Conservation (phyloP, 2,888 invertebrate genomes). For the Parnassius mnemosyne region DNA sequence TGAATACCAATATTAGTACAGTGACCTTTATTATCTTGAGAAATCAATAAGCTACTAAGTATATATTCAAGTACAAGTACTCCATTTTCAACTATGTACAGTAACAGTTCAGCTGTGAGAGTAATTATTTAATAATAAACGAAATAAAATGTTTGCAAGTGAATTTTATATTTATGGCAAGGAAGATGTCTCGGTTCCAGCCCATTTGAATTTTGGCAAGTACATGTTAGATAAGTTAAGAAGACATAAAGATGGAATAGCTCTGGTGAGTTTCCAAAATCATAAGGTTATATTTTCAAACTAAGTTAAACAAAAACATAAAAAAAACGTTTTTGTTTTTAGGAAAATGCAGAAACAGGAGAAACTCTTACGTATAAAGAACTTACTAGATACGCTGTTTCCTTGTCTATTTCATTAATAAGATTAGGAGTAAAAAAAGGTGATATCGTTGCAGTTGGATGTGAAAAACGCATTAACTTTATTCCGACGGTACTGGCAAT, state of each 20-base stretch:
- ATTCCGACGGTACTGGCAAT: neutral
- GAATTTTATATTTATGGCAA: neutral
- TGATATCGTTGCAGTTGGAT: conserved; percentile 79
- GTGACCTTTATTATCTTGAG: conserved; percentile 50
- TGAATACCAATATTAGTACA: conserved; percentile 54
- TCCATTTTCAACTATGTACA: too few relatives aligned
- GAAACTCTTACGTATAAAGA: neutral
- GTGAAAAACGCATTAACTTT: conserved; percentile 55
- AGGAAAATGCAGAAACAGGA: neutral
- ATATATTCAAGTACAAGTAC: conserved; percentile 42
- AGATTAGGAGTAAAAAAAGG: conserved; percentile 70
- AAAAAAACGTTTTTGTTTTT: neutral
- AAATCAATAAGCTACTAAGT: conserved; percentile 58
- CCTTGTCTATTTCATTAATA: conserved; percentile 72
- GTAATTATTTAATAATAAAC: too few relatives aligned
- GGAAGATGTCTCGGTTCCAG: conserved; percentile 50
- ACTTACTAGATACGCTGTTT: conserved; percentile 63
- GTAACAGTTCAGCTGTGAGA: too few relatives aligned
- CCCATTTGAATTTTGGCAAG: conserved; percentile 62
- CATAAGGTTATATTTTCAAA: too few relatives aligned
- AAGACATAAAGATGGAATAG: neutral
- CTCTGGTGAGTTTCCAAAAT: neutral
- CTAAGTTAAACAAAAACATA: too few relatives aligned
- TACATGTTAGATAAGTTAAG: conserved; percentile 42
- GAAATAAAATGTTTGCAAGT: conserved; percentile 32